Base-by-base conservation (phyloP, 2,797 vertebrate species). In the Myotis findleyi region DNA sequence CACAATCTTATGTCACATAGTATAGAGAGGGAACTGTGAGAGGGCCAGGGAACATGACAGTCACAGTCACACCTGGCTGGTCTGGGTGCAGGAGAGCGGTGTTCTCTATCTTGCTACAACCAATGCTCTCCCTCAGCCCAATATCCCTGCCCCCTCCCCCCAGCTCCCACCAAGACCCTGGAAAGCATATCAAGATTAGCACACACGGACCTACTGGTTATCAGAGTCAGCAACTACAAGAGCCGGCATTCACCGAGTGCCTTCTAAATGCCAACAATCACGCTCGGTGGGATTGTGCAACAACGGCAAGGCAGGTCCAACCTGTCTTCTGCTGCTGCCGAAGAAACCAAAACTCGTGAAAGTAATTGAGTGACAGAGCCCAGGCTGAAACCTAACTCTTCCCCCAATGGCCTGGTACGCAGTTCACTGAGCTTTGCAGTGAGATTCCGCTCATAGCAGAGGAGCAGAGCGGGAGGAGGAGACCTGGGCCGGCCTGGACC, bases 241-340 rank as follows among this genome's bases (percentile, higher is more conserved):
- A 13, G 20, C 16, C 0, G 25, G 8, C 5, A 0, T 3, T 49
- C 55, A 7, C 0, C 1, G 0, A 3, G 20, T 0, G 12, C n/a
- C 59, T 14, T 20, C 47, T 6, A 36, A 36, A 21, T 11, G 9
- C 44, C 21, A 6, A 10, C 9, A 27, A 12, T 13, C 30, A 6
- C 20, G 21, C 4, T 1, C 2, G 11, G 41, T 2, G 36, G 5
- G 7, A 3, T 1, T 2, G 13, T 11, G 5, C n/a, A 1, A 13
- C 8, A 1, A 6, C 4, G 5, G 30, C 30, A 14, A 7, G 62
- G 27, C n/a, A 6, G 51, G 30, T 6, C 30, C 0, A 2, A 12
- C 38, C 18, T 1, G 1, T 57, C 30, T n/a, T 9, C n/a, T 2
- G 27, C 62, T 18, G 49, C 75, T 7, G 21, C 13, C 13, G 36